Evolutionary conservation across 2,113 vertebrate genomes (phyloP).

Genomic region (Trichomycterus rosablanca): DNA sequence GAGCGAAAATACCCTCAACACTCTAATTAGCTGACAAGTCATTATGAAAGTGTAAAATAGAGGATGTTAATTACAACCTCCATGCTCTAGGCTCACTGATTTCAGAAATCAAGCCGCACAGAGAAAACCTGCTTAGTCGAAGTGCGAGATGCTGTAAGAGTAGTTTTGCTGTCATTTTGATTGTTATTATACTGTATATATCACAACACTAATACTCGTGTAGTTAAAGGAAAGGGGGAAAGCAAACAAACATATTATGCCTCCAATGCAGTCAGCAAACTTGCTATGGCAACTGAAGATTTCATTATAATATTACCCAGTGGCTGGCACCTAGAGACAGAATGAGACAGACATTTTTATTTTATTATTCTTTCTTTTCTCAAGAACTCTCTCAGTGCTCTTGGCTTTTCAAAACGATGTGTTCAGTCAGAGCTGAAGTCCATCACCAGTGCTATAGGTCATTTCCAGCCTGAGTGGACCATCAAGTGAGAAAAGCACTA

Average conservation of each 20-base stretch:
- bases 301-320: slow-evolving; percentile 18
- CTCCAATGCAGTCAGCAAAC: background rate
- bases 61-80: slow-evolving; percentile 18
- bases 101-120: no score
- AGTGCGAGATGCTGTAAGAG: background rate
- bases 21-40: slow-evolving; percentile 15
- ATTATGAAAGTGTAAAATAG: slow-evolving; percentile 11
- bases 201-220: slow-evolving; percentile 9
- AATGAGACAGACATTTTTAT: slow-evolving; percentile 1
- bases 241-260: background rate
- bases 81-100: background rate
- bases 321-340: background rate
- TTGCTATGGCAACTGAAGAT: slow-evolving; percentile 7
- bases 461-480: background rate
- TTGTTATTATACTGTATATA: background rate
- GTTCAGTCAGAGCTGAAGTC: background rate
- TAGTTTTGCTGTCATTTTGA: background rate
- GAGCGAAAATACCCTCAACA: no score
- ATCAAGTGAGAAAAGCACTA: background rate
- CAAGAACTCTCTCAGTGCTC: background rate
- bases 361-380: background rate
- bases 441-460: background rate
- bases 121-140: slow-evolving; percentile 2
- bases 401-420: background rate
- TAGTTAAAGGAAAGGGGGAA: background rate